These are phyloP conservation scores for Amblyopsis hoosieri DNA, from an alignment of 2,797 vertebrate species.

Conservation along the genomic window DNA sequence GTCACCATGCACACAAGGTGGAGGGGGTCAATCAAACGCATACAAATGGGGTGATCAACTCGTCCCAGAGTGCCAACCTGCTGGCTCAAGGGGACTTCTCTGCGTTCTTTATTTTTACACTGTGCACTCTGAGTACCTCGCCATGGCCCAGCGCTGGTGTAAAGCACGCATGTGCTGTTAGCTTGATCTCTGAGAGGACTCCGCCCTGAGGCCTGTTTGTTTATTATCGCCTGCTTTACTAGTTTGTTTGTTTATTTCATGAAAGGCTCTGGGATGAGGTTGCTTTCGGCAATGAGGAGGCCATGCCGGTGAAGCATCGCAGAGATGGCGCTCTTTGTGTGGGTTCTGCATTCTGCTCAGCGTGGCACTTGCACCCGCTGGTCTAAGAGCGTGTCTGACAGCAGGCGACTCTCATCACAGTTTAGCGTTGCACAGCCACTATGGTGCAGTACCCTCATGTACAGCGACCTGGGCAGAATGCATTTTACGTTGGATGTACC, in stretches of 20 bases:
- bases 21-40: conserved; percentile 58
- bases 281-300: conserved; percentile 22
- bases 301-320: conserved; percentile 20
- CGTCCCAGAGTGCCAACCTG: conserved; percentile 42
- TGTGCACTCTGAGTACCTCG: conserved; percentile 43
- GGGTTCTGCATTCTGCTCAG: conserved; percentile 10
- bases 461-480: too few species aligned
- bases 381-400: conserved; percentile 23
- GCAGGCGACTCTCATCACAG: conserved; percentile 5
- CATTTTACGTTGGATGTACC: too few species aligned
- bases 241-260: conserved; percentile 44
- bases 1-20: conserved; percentile 36
- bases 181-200: conserved; percentile 55
- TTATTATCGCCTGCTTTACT: conserved; percentile 46
- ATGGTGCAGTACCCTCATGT: too few species aligned
- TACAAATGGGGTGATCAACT: conserved; percentile 68
- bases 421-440: too few species aligned
- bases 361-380: conserved; percentile 8
- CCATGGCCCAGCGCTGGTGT: conserved; percentile 33
- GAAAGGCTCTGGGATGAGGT: conserved; percentile 18
- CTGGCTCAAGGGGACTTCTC: conserved; percentile 26
- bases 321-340: conserved; percentile 11
- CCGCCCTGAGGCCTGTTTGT: conserved; percentile 61
- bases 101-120: conserved; percentile 52
- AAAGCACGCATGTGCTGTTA: conserved; percentile 43